These are phyloP conservation scores for Ascaphus truei DNA, from an alignment of 2,113 vertebrate genomes.

Conservation along the genomic window DNA sequence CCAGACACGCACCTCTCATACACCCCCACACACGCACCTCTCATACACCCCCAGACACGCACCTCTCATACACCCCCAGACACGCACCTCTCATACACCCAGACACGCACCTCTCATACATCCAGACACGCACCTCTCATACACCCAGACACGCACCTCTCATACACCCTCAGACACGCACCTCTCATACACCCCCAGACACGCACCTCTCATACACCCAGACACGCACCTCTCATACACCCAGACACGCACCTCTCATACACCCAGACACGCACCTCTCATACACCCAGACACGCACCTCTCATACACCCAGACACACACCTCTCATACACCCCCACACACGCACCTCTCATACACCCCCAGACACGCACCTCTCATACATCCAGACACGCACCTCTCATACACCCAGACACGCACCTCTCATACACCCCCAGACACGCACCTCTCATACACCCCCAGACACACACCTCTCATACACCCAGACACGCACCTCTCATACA, in stretches of 20 bases:
- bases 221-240: background rate
- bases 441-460: too few species aligned
- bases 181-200: background rate
- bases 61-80: background rate
- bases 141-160: background rate
- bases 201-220: background rate
- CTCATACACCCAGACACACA: constrained; percentile 10
- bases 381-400: background rate
- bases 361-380: background rate
- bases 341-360: too few species aligned
- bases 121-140: background rate
- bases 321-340: background rate
- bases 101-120: background rate
- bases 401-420: background rate
- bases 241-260: background rate
- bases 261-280: background rate
- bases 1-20: too few species aligned
- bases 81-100: background rate
- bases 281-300: constrained; percentile 3
- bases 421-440: background rate
- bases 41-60: too few species aligned
- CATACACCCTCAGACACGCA: constrained; percentile 8
- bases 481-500: too few species aligned
- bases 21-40: background rate
- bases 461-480: background rate